Evolutionary conservation across 2,888 invertebrate species (phyloP).

Genomic region (Pecten maximus): DNA sequence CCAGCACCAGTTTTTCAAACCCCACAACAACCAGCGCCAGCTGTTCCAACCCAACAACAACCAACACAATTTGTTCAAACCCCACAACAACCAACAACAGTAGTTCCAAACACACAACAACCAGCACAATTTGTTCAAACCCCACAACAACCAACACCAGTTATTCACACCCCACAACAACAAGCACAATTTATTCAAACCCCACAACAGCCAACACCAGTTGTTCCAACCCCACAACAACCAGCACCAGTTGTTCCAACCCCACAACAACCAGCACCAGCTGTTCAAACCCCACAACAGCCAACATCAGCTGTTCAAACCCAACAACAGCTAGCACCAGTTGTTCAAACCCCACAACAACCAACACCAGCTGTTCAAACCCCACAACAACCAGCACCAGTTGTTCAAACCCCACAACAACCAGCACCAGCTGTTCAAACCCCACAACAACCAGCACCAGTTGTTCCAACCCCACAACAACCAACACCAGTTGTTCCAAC

Average conservation of each 20-base stretch:
- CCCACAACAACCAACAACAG: background rate
- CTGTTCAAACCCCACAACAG: background rate
- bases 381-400: background rate
- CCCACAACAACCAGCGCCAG: background rate
- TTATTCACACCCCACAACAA: background rate
- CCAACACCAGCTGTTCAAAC: background rate
- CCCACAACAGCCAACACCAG: constrained; percentile 14
- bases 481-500: constrained; percentile 12
- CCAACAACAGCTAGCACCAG: background rate
- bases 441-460: constrained; percentile 23
- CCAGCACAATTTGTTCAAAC: background rate
- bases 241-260: background rate
- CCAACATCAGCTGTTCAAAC: background rate
- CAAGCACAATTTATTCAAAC: background rate
- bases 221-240: constrained; percentile 1
- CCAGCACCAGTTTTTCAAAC: background rate
- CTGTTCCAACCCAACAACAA: background rate
- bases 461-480: background rate
- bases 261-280: background rate
- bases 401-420: background rate
- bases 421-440: constrained; percentile 30
- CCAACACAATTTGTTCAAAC: background rate
- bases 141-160: background rate
- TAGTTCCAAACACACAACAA: background rate
- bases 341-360: background rate